These are phyloP conservation scores for Scaptomyza caliginosa DNA, from an alignment of 2,888 invertebrate genomes.

Conservation along the genomic window DNA sequence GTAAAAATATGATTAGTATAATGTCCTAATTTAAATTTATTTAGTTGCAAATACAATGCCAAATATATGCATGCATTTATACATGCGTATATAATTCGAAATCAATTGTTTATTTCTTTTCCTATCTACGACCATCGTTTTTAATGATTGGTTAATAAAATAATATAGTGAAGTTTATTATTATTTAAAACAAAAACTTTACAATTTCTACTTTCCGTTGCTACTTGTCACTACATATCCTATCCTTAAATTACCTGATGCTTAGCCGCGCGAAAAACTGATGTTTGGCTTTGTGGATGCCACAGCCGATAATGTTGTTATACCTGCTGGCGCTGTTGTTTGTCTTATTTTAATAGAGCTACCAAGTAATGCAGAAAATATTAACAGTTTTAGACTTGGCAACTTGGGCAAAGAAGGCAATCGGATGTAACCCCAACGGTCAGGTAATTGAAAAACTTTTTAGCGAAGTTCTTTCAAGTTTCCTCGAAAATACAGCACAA, in stretches of 20 bases:
- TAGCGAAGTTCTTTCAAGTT: constrained; percentile 43
- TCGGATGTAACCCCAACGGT: constrained; percentile 47
- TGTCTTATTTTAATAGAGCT: constrained; percentile 17
- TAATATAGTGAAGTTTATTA: too few species aligned
- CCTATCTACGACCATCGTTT: too few species aligned
- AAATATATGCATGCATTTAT: too few species aligned
- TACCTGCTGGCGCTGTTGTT: constrained; percentile 11
- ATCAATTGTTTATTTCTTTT: too few species aligned
- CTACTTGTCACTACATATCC: constrained; percentile 21
- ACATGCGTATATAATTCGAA: too few species aligned
- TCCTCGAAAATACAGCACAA: constrained; percentile 36
- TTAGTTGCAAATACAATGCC: too few species aligned
- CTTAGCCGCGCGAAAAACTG: constrained; percentile 40
- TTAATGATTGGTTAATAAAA: too few species aligned
- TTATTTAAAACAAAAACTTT: too few species aligned
- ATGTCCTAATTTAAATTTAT: too few species aligned
- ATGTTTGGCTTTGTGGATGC: constrained; percentile 21
- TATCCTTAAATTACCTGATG: too few species aligned
- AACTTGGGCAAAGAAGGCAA: constrained; percentile 18
- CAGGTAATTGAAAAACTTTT: constrained; percentile 75
- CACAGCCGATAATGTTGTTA: constrained; percentile 5
- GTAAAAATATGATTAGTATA: too few species aligned
- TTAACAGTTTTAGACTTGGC: constrained; percentile 19
- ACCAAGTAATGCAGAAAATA: constrained; percentile 30
- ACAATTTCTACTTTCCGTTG: constrained; percentile 23